A percentile compares a stretch with the other conserved stretches of the same genome.
phyloP scores from a whole-genome alignment of 2,888 invertebrate species.

The Phasia obesa region DNA sequence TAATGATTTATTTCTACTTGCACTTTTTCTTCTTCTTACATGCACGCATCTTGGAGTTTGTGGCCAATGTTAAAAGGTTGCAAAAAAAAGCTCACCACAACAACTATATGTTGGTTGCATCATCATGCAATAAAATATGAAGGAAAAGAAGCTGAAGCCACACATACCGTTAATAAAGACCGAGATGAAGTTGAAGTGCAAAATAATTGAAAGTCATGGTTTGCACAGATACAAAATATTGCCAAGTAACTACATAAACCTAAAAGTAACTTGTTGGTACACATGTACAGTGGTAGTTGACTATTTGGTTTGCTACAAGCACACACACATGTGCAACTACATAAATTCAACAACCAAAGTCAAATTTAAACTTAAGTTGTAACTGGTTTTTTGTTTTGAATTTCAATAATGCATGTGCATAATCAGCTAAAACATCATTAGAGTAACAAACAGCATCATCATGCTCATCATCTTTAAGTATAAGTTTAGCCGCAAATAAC shows the following conservation, averaged over 20 bases:
- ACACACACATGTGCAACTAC: conserved; percentile 3
- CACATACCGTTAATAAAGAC: conserved; percentile 5
- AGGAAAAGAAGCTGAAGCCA: not conserved
- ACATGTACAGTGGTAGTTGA: conserved; percentile 7
- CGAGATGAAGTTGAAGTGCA: conserved; percentile 65
- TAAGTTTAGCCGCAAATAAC: conserved; percentile 28
- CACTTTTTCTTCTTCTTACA: conserved; percentile 2
- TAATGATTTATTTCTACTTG: conserved; percentile 37
- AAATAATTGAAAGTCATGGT: conserved; percentile 67
- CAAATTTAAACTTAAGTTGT: conserved; percentile 58
- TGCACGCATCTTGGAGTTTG: conserved; percentile 7
- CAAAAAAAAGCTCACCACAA: conserved; percentile 7
- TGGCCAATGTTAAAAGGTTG: conserved; percentile 59
- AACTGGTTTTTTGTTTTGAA: conserved; percentile 60
- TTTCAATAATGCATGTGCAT: conserved; percentile 41
- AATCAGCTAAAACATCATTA: conserved; percentile 42
- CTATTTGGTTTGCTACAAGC: conserved; percentile 11
- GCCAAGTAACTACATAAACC: conserved; percentile 26
- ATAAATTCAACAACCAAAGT: conserved; percentile 59
- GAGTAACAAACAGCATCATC: conserved; percentile 31
- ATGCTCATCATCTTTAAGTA: conserved; percentile 33
- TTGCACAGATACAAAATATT: conserved; percentile 44
- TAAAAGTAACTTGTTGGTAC: not conserved
- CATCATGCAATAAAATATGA: conserved; percentile 40
- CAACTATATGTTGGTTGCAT: conserved; percentile 43